Conservation (phyloP, 2,797 vertebrate species). For the Crocodylus rhombifer region DNA sequence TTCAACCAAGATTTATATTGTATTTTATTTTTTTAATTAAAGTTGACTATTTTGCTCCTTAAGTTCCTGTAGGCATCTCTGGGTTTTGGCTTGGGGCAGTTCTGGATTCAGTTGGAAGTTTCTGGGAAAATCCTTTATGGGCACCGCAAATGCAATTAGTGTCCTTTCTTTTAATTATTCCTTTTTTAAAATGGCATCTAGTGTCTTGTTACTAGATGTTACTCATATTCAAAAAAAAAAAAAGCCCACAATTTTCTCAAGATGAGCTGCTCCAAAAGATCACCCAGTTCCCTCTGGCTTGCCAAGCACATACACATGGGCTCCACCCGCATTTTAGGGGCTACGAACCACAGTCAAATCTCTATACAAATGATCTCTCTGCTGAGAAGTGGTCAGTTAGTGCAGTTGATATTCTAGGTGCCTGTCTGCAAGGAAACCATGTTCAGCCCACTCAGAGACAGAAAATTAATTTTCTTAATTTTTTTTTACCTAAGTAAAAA, state of each 20-base stretch:
- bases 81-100: background rate
- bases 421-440: background rate
- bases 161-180: background rate
- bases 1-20: background rate
- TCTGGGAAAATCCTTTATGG: background rate
- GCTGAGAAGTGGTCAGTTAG: background rate
- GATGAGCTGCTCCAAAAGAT: background rate
- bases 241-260: background rate
- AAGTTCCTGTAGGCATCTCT: background rate
- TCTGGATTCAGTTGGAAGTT: background rate
- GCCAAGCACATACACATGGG: accelerated
- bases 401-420: background rate
- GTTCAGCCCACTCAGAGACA: background rate
- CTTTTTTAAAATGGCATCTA: background rate
- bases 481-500: background rate
- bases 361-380: background rate
- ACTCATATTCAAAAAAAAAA: background rate
- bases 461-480: background rate
- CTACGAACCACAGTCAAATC: background rate
- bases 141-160: background rate
- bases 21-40: background rate
- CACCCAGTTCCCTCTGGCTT: background rate
- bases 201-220: background rate
- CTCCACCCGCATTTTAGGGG: background rate
- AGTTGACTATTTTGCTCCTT: background rate